These are phyloP conservation scores for Phyllotreta striolata DNA, from an alignment of 2,888 invertebrate species.

Conservation along the genomic window DNA sequence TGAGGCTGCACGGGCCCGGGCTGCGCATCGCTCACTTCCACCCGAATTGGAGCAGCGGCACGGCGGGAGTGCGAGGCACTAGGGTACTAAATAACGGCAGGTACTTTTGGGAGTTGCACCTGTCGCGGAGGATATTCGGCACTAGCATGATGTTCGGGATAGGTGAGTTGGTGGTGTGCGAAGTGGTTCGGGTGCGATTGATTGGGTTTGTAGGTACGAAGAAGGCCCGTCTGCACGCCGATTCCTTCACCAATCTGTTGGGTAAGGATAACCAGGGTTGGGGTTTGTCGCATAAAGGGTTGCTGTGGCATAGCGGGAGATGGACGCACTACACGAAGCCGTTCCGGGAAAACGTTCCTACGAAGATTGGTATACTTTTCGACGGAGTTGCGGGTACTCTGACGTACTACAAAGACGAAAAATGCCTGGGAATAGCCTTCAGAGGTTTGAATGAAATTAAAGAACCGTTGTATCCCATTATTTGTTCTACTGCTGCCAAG, in stretches of 20 bases:
- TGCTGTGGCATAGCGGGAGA: conserved; percentile 72
- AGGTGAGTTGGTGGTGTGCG: conserved; percentile 55
- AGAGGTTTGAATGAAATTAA: conserved; percentile 69
- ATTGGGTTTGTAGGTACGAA: conserved; percentile 47
- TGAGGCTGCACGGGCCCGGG: conserved; percentile 66
- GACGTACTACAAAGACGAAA: conserved; percentile 75
- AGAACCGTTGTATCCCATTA: conserved; percentile 72
- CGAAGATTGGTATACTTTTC: conserved; percentile 72
- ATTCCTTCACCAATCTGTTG: conserved; percentile 73
- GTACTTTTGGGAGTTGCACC: conserved; percentile 72
- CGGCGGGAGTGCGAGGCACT: conserved; percentile 74
- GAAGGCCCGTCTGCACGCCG: conserved; percentile 66
- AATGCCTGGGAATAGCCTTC: conserved; percentile 75
- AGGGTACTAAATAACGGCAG: conserved; percentile 69
- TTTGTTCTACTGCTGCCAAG: conserved; percentile 78
- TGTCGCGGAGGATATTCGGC: conserved; percentile 72
- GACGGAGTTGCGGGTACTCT: conserved; percentile 74
- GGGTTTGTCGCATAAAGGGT: conserved; percentile 78
- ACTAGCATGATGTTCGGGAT: conserved; percentile 82
- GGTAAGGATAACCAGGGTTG: conserved; percentile 76
- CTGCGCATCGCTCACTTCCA: conserved; percentile 73
- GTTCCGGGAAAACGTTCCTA: conserved; percentile 74
- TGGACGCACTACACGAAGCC: conserved; percentile 71
- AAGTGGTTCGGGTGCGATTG: background rate
- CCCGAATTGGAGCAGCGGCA: conserved; percentile 79